These are phyloP conservation scores for Herpetotheres cachinnans DNA, from an alignment of 2,113 vertebrate genomes.

Conservation along the genomic window DNA sequence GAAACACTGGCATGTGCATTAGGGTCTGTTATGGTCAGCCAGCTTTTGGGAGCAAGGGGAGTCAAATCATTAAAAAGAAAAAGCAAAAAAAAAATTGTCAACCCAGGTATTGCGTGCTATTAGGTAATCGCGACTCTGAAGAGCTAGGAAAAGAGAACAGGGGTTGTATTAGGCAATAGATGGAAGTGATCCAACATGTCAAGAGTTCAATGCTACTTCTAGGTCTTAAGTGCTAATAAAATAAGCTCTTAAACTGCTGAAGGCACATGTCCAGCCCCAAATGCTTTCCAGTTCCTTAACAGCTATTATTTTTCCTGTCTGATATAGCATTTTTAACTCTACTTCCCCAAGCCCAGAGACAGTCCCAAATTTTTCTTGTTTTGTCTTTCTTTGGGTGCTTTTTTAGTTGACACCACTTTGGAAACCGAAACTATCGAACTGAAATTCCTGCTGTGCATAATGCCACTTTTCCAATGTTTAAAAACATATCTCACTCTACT, in stretches of 20 bases:
- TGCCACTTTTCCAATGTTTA: neutral
- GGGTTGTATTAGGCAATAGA: constrained; percentile 27
- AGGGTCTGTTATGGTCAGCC: neutral
- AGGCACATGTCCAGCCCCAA: constrained; percentile 37
- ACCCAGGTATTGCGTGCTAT: neutral
- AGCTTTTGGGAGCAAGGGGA: neutral
- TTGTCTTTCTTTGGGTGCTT: neutral
- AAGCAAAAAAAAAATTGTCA: neutral
- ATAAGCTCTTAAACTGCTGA: constrained; percentile 52
- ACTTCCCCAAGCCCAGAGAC: neutral
- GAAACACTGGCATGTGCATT: neutral
- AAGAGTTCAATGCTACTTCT: constrained; percentile 64
- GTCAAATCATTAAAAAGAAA: neutral
- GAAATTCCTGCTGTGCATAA: neutral
- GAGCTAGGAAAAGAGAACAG: neutral
- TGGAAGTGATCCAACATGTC: constrained; percentile 48
- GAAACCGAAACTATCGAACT: neutral
- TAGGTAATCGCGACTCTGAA: neutral
- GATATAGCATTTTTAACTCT: neutral
- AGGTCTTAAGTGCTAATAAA: constrained; percentile 63
- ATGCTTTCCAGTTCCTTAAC: constrained; percentile 7
- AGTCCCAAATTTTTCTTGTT: neutral
- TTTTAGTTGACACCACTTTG: neutral
- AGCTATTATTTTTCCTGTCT: constrained; percentile 2
- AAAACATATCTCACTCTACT: neutral